Base-by-base conservation (phyloP, 1,140 invertebrate genomes). In the Drosophila littoralis region DNA sequence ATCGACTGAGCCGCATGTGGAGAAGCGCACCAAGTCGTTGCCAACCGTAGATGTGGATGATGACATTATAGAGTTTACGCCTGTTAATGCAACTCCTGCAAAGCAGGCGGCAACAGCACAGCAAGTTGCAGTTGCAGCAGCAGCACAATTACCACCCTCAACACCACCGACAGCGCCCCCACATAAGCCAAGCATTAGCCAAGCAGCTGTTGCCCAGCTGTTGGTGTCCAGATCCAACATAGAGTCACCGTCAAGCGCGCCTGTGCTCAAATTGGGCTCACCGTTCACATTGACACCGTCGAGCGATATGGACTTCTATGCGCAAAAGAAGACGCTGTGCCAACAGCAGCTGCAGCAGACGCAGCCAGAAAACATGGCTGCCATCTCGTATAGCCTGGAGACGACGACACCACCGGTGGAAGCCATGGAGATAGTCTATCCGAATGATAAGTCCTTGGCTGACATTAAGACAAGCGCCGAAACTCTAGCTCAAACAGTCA, bases 341-440 rank as follows among this genome's bases (percentile, higher is more conserved):
- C n/a, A n/a, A n/a, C n/a, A n/a, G n/a, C n/a, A n/a, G n/a, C n/a
- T 17, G 33, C 64, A 22, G 8, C 51, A 57, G 9, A 3, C 51
- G 10, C 55, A 69, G 15, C 13, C 61, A 4, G 54, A 71, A 1
- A 74, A 81, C 10, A 8, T 77, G 61, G 33, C 58, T 0, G 22
- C 55, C 7, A 33, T 63, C 9, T 55, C 83, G 9, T 69, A 59
- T 50, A 86, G 75, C 38, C 40, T 86, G 3, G 67, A 88, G 28
- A 88, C 83, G 9, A 79, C 82, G 1, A 48, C 75, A 22, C 77
- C 81, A 0, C 8, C 59, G 6, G 60, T 32, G 2, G 72, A 70
- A 7, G 13, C 65, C 3, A 86, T 86, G 83, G 79, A 86, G 15
- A 74, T 88, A 9, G 52, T 22, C 28, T 85, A 74, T 71, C 57